Conservation (phyloP, 1,140 invertebrate genomes). For the Lordiphosa collinella region DNA sequence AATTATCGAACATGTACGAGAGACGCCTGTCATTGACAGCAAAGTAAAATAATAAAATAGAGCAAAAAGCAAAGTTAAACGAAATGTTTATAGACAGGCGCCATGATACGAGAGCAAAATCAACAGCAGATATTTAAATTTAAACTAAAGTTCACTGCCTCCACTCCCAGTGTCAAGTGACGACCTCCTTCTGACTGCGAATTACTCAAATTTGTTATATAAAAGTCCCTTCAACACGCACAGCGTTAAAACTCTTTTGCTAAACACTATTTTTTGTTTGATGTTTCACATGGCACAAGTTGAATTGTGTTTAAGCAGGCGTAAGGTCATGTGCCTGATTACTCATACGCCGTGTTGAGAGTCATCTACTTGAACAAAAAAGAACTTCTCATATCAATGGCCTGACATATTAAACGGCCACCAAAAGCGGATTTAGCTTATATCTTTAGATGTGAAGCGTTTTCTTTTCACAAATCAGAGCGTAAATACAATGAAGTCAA, state of each 20-base stretch:
- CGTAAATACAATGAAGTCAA: conserved; percentile 68
- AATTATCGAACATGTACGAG: conserved; percentile 71
- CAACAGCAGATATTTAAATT: not conserved
- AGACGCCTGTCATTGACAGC: conserved; percentile 55
- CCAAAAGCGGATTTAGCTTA: conserved; percentile 59
- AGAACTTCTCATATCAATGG: conserved; percentile 59
- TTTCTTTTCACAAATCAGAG: conserved; percentile 70
- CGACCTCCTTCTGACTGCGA: conserved; percentile 12
- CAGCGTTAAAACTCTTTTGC: conserved; percentile 25
- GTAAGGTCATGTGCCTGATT: conserved; percentile 70
- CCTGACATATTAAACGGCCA: conserved; percentile 58
- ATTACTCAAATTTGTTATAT: conserved; percentile 57
- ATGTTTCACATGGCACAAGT: conserved; percentile 12
- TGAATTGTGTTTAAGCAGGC: conserved; percentile 44
- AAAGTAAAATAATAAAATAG: conserved; percentile 57
- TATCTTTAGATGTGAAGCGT: conserved; percentile 40
- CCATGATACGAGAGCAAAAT: conserved; percentile 41
- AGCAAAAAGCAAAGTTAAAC: not conserved
- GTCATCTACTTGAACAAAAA: conserved; percentile 8
- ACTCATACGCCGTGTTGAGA: conserved; percentile 54
- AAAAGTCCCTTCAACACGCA: conserved; percentile 41
- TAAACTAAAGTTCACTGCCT: conserved; percentile 6
- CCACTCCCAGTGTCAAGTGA: conserved; percentile 23
- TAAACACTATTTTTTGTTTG: conserved; percentile 12
- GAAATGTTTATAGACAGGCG: conserved; percentile 43